Evolutionary conservation across 2,797 vertebrate species (phyloP).

Genomic region (Aphelocoma californica): DNA sequence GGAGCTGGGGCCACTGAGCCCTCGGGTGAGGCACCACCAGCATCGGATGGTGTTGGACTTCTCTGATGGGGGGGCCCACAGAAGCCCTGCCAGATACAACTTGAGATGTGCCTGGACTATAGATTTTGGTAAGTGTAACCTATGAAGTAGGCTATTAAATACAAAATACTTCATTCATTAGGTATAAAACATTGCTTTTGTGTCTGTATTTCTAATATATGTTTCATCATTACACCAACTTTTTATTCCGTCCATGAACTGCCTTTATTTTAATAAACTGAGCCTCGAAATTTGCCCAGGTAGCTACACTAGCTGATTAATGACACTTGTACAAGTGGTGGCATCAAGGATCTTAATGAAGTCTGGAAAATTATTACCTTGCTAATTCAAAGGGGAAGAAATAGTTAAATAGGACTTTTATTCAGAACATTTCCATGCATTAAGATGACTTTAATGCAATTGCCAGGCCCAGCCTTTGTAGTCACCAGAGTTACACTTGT

Average conservation of each 20-base stretch:
- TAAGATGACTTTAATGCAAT: neutral
- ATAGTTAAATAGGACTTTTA: neutral
- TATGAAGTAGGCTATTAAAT: neutral
- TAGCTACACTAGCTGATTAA: neutral
- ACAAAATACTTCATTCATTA: neutral
- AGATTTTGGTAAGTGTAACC: neutral
- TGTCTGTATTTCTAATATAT: neutral
- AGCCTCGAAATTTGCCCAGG: neutral
- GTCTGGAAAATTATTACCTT: neutral
- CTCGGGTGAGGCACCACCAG: neutral
- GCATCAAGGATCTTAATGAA: neutral
- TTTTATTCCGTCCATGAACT: neutral
- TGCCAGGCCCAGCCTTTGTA: neutral
- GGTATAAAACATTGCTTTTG: neutral
- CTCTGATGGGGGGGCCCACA: neutral
- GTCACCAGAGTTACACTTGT: neutral
- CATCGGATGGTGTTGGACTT: rapidly evolving
- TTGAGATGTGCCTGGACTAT: neutral
- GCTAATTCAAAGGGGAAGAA: neutral
- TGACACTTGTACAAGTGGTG: neutral
- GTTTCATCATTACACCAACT: neutral
- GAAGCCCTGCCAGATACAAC: neutral
- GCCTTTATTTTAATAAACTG: neutral
- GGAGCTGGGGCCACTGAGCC: neutral
- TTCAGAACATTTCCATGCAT: neutral